Conservation (phyloP, 2,888 invertebrate genomes). For the Eupithecia dodoneata region DNA sequence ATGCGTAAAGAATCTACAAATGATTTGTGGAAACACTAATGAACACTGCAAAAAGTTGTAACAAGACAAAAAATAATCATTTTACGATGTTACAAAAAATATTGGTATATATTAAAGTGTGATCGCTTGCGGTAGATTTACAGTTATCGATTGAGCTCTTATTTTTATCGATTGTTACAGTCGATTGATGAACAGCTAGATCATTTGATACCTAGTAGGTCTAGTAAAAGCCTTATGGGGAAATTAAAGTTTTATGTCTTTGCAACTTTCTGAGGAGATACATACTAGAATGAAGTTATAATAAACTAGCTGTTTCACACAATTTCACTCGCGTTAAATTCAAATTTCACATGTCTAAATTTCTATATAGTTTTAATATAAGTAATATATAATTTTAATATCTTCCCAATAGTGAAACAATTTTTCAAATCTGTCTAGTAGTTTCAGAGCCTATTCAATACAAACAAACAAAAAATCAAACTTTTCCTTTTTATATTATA, state of each 20-base stretch:
- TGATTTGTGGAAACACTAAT: not conserved
- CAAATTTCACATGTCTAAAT: no score
- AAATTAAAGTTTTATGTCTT: not conserved
- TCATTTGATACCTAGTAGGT: not conserved
- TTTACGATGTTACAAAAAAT: slow-evolving; percentile 18
- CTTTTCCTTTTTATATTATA: no score
- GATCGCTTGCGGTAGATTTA: slow-evolving; percentile 45
- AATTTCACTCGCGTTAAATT: no score
- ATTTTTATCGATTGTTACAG: slow-evolving; percentile 29
- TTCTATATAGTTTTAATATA: no score
- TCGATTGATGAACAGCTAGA: slow-evolving; percentile 14
- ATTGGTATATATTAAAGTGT: slow-evolving; percentile 36
- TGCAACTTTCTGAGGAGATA: no score
- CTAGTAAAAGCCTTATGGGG: not conserved
- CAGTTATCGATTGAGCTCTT: slow-evolving; percentile 37
- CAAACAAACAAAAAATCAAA: no score
- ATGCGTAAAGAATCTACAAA: not conserved
- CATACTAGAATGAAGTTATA: no score
- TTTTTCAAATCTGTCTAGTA: no score
- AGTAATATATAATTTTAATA: no score
- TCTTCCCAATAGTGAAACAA: no score
- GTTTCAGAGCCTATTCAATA: no score
- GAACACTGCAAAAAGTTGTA: not conserved
- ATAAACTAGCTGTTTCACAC: no score
- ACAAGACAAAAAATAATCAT: slow-evolving; percentile 12